A percentile compares a stretch with the other conserved stretches of the same genome.
Conservation (phyloP, 2,113 vertebrate species). For the Helogale parvula region DNA sequence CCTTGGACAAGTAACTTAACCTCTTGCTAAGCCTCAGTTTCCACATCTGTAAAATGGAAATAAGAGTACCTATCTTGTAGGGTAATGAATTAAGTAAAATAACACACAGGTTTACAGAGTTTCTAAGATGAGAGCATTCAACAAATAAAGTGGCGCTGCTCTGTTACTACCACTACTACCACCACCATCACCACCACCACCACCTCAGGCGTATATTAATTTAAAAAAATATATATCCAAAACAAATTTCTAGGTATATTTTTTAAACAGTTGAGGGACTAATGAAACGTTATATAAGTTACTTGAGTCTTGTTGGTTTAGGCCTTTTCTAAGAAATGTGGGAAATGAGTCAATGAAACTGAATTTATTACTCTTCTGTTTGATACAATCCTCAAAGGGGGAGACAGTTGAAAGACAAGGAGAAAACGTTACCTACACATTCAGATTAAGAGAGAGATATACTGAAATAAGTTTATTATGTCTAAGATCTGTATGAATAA, state of each 20-base stretch:
- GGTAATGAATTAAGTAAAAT: slow-evolving; percentile 43
- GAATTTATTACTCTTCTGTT: slow-evolving; percentile 8
- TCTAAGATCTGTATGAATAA: slow-evolving; percentile 54
- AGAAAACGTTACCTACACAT: slow-evolving; percentile 41
- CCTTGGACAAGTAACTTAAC: slow-evolving; percentile 40
- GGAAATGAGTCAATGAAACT: neutral
- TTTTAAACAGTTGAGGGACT: slow-evolving; percentile 1
- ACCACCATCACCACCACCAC: neutral
- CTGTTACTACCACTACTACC: neutral
- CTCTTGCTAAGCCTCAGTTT: slow-evolving; percentile 29
- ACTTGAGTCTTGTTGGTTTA: neutral
- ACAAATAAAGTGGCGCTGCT: neutral
- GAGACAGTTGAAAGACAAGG: neutral
- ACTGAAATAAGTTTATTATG: slow-evolving; percentile 62
- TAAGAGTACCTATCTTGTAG: neutral
- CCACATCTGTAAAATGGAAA: slow-evolving; percentile 14
- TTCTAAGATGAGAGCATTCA: neutral
- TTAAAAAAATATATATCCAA: slow-evolving; percentile 22
- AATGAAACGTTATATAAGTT: neutral
- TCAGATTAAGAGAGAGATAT: neutral
- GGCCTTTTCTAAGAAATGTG: neutral
- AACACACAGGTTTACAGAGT: neutral
- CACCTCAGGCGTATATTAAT: neutral
- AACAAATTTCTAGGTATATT: neutral
- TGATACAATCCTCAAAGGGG: slow-evolving; percentile 49